A percentile compares a stretch with the other conserved stretches of the same genome.
Conservation (phyloP, 2,797 vertebrate genomes). For the Sitta carolinensis region DNA sequence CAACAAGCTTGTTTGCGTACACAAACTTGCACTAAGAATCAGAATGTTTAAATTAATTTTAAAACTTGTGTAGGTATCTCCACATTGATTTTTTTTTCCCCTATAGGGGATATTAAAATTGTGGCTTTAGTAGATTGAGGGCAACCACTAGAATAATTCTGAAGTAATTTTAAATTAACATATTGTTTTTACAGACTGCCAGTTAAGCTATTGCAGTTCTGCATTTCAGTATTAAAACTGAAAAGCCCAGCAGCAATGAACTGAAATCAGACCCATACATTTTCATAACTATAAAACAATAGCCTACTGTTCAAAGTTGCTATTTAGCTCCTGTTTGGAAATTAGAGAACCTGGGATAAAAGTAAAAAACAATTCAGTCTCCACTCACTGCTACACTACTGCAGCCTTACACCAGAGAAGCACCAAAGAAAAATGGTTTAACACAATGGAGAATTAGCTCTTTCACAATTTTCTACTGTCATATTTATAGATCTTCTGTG, state of each 20-base stretch:
- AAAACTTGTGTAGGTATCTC: not conserved
- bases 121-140: not conserved
- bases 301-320: not conserved
- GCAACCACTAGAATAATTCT: not conserved
- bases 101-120: not conserved
- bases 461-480: constrained; percentile 12
- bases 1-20: not conserved
- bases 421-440: constrained; percentile 13
- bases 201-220: not conserved
- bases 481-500: constrained; percentile 42
- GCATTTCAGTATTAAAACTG: not conserved
- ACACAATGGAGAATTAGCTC: constrained; percentile 26
- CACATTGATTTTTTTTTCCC: not conserved
- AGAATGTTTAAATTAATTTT: not conserved
- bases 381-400: not conserved
- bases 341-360: not conserved
- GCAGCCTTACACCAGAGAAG: not conserved
- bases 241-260: not conserved
- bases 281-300: not conserved
- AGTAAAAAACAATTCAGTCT: not conserved
- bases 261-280: not conserved
- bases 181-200: not conserved
- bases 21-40: not conserved
- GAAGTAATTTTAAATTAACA: not conserved
- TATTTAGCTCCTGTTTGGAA: not conserved